Evolutionary conservation across 2,888 invertebrate species (phyloP).

Genomic region (Conomelus anceps): DNA sequence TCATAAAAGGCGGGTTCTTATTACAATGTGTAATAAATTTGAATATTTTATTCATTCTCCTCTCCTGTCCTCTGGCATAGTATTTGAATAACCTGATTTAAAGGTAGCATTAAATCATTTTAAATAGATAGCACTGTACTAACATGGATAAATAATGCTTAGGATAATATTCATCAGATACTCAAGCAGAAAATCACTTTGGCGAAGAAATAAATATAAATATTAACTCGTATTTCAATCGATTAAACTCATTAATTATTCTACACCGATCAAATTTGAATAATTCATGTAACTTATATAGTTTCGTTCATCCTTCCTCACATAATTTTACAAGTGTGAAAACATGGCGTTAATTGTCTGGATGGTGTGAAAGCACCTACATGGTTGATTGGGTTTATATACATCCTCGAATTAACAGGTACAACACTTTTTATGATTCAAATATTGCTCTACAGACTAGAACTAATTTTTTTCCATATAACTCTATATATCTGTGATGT

Average conservation of each 20-base stretch:
- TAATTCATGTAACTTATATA: neutral
- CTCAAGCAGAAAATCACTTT: neutral
- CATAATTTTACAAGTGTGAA: neutral
- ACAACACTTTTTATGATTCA: too few species aligned
- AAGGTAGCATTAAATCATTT: neutral
- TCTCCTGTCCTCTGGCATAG: neutral
- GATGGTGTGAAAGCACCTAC: too few species aligned
- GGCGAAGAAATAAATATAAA: neutral
- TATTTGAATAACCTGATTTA: neutral
- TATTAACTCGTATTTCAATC: neutral
- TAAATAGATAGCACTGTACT: neutral
- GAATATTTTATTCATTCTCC: neutral
- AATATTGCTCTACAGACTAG: too few species aligned
- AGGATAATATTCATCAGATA: neutral
- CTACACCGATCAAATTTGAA: neutral
- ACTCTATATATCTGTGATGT: too few species aligned
- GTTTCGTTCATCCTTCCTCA: neutral
- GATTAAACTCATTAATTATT: neutral
- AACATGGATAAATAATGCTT: neutral
- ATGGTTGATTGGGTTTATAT: too few species aligned
- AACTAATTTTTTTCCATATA: too few species aligned
- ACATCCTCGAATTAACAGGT: too few species aligned
- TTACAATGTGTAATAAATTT: neutral
- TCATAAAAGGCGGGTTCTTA: neutral
- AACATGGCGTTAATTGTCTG: neutral